phyloP scores from a whole-genome alignment of 1,140 invertebrate species.

The Lerema accius region DNA sequence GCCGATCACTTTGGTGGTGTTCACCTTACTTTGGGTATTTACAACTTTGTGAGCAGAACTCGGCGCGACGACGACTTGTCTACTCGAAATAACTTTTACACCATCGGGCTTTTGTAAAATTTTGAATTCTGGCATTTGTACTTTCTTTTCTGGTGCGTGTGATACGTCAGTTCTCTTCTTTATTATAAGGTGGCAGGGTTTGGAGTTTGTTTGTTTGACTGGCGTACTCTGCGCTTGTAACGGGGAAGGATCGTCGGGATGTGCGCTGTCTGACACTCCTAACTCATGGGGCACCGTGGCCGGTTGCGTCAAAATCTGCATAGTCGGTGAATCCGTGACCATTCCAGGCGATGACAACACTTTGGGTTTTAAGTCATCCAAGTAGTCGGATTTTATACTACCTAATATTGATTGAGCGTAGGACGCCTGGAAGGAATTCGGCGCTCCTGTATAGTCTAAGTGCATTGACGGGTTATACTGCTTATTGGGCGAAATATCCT shows the following conservation, averaged over 20 bases:
- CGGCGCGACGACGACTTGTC: conserved; percentile 68
- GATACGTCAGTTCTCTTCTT: conserved; percentile 64
- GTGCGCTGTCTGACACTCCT: conserved; percentile 57
- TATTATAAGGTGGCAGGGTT: conserved; percentile 75
- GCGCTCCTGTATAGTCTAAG: conserved; percentile 62
- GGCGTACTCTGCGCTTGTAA: conserved; percentile 57
- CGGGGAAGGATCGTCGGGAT: conserved; percentile 56
- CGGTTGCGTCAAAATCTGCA: conserved; percentile 70
- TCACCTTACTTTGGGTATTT: conserved; percentile 66
- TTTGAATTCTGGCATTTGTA: conserved; percentile 74
- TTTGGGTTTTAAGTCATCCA: conserved; percentile 71
- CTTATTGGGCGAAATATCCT: conserved; percentile 63
- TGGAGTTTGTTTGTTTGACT: conserved; percentile 56
- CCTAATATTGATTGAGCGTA: conserved; percentile 76
- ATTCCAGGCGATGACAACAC: conserved; percentile 61
- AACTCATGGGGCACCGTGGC: conserved; percentile 67
- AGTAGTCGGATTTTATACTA: conserved; percentile 64
- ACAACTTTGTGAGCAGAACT: conserved; percentile 66
- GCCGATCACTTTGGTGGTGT: conserved; percentile 76
- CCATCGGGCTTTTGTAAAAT: conserved; percentile 75
- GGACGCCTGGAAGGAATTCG: conserved; percentile 74
- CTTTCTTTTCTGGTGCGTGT: conserved; percentile 62
- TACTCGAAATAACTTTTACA: conserved; percentile 72
- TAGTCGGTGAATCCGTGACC: conserved; percentile 68
- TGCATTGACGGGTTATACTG: conserved; percentile 59